Percentiles rank a stretch among this genome's conserved stretches.
phyloP scores from a whole-genome alignment of 2,888 invertebrate genomes.

The Prosopocoilus inquinatus region DNA sequence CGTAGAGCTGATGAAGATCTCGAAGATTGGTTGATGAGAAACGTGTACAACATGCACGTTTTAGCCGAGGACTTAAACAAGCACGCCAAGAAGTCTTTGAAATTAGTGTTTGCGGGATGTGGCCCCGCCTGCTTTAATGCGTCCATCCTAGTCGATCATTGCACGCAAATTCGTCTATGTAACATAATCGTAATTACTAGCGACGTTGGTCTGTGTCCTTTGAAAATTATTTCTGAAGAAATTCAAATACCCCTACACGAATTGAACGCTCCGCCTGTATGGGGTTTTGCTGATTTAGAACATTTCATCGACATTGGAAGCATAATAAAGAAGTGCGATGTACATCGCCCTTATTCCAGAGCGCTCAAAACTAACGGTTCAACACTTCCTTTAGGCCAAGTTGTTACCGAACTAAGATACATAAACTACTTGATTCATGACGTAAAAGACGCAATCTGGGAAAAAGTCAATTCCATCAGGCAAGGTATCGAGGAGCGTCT shows the following conservation, averaged over 20 bases:
- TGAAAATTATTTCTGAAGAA: slow-evolving; percentile 49
- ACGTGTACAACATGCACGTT: slow-evolving; percentile 44
- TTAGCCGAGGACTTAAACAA: slow-evolving; percentile 55
- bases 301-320: slow-evolving; percentile 57
- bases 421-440: slow-evolving; percentile 54
- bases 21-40: slow-evolving; percentile 37
- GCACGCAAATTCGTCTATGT: slow-evolving; percentile 47
- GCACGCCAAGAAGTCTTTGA: slow-evolving; percentile 51
- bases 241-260: slow-evolving; percentile 52
- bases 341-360: slow-evolving; percentile 55
- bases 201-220: slow-evolving; percentile 54
- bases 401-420: slow-evolving; percentile 56
- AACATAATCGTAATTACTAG: slow-evolving; percentile 60
- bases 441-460: slow-evolving; percentile 16
- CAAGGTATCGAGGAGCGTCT: slow-evolving; percentile 23
- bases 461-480: slow-evolving; percentile 7
- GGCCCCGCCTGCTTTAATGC: slow-evolving; percentile 62
- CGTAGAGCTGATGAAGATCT: slow-evolving; percentile 40
- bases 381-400: slow-evolving; percentile 53
- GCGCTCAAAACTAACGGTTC: slow-evolving; percentile 52
- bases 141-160: slow-evolving; percentile 49
- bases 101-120: slow-evolving; percentile 55
- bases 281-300: slow-evolving; percentile 62
- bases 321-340: slow-evolving; percentile 55
- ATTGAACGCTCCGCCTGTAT: slow-evolving; percentile 62